Evolutionary conservation across 2,113 vertebrate genomes (phyloP).

Genomic region (Tragelaphus imberbis): DNA sequence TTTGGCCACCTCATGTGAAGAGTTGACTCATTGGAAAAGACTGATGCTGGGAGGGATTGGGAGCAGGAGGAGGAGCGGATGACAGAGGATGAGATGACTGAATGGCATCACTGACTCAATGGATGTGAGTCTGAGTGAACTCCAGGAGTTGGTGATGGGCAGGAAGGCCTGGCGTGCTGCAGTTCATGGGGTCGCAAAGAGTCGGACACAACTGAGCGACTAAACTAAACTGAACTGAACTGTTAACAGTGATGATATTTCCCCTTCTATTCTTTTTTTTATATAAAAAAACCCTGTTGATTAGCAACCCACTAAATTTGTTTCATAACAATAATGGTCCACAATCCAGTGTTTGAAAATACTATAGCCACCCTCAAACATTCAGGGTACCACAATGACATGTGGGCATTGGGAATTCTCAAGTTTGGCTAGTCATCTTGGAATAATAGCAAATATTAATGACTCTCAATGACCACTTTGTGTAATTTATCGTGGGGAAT

Average conservation of each 20-base stretch:
- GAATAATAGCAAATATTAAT: background rate
- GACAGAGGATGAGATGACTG: too few relatives aligned
- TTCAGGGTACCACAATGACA: background rate
- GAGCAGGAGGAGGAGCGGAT: too few relatives aligned
- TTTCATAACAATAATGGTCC: background rate
- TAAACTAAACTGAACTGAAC: background rate
- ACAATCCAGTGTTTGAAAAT: background rate
- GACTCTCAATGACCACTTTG: background rate
- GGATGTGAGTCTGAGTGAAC: too few relatives aligned
- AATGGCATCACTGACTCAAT: too few relatives aligned
- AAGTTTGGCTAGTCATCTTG: background rate
- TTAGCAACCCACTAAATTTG: background rate
- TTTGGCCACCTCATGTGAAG: too few relatives aligned
- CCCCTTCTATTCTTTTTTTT: background rate
- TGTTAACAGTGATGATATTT: background rate
- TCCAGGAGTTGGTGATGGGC: too few relatives aligned
- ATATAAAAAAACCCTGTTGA: background rate
- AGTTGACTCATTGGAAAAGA: too few relatives aligned
- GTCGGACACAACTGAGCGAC: too few relatives aligned
- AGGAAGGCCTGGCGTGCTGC: too few relatives aligned
- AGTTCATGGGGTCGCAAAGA: too few relatives aligned
- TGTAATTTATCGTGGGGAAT: background rate
- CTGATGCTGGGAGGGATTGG: too few relatives aligned
- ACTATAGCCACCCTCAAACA: background rate
- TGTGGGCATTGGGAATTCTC: background rate